Percentiles rank a stretch among this genome's conserved stretches.
Evolutionary conservation across 2,797 vertebrate genomes (phyloP).

Genomic region (Petrocephalus schoutedeni): DNA sequence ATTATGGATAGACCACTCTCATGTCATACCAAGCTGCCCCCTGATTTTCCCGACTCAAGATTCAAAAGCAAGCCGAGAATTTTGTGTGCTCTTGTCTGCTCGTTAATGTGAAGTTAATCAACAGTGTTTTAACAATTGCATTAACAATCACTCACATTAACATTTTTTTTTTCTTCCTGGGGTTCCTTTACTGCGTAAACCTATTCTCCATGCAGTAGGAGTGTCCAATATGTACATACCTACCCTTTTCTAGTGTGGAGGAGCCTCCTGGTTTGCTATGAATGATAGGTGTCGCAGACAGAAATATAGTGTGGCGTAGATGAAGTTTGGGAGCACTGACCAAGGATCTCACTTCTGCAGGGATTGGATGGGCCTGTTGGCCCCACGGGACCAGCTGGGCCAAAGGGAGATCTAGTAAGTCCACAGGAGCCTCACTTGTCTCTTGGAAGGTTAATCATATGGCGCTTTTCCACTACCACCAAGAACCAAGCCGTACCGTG

Average conservation of each 20-base stretch:
- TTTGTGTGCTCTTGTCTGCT: constrained; percentile 46
- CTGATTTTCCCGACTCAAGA: not conserved
- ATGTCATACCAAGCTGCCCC: not conserved
- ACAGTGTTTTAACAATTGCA: constrained; percentile 34
- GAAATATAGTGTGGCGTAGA: not conserved
- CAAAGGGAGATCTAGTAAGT: constrained; percentile 96
- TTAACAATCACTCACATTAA: constrained; percentile 72
- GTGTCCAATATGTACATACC: not conserved
- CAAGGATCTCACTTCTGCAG: constrained; percentile 54
- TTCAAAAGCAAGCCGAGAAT: not conserved
- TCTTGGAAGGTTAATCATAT: not conserved
- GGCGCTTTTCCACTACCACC: not conserved
- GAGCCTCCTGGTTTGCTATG: not conserved
- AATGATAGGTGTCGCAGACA: not conserved
- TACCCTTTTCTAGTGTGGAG: not conserved
- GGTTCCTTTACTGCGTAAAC: not conserved
- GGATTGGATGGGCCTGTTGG: constrained; percentile 85
- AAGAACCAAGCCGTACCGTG: not conserved
- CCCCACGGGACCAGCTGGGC: constrained; percentile 88
- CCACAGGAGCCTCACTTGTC: not conserved
- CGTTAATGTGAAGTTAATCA: constrained; percentile 58
- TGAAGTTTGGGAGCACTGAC: constrained; percentile 26
- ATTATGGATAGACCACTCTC: not conserved
- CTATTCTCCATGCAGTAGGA: constrained; percentile 11
- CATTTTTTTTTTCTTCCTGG: constrained; percentile 38